These are phyloP conservation scores for Triplophysa yarkandensis DNA, from an alignment of 2,797 vertebrate species.

Conservation along the genomic window DNA sequence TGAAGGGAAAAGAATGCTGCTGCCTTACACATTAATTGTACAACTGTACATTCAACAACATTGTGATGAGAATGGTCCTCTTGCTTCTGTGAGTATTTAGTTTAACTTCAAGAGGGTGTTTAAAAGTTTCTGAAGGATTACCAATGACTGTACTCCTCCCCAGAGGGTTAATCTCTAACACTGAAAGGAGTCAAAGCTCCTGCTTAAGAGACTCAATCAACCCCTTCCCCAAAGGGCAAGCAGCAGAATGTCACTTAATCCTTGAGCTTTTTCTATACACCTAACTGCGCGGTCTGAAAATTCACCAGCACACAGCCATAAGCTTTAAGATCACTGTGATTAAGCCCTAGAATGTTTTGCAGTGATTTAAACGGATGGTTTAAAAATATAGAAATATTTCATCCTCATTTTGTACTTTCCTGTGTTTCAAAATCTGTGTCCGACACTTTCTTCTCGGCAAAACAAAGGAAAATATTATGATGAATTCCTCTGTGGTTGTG, in stretches of 20 bases:
- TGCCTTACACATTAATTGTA: background rate
- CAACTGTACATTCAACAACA: background rate
- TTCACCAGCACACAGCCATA: background rate
- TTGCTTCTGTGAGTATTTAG: background rate
- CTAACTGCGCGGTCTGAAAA: background rate
- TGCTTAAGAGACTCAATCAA: constrained; percentile 31
- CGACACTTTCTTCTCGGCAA: too few relatives aligned
- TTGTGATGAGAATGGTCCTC: too few relatives aligned
- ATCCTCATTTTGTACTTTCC: too few relatives aligned
- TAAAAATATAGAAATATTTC: too few relatives aligned
- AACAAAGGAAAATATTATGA: too few relatives aligned
- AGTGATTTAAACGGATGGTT: too few relatives aligned
- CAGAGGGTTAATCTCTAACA: background rate
- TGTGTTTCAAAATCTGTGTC: too few relatives aligned
- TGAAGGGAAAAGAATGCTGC: too few relatives aligned
- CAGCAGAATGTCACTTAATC: constrained; percentile 7
- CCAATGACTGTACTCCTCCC: background rate
- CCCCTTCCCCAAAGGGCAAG: background rate
- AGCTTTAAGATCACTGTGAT: background rate
- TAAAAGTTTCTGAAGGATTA: background rate
- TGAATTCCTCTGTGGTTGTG: too few relatives aligned
- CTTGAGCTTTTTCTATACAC: background rate
- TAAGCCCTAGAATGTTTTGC: too few relatives aligned
- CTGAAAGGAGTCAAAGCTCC: background rate
- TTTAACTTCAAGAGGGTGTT: background rate